A percentile compares a stretch with the other conserved stretches of the same genome.
Evolutionary conservation across 2,113 vertebrate species (phyloP).

Genomic region (Varanus salvator): DNA sequence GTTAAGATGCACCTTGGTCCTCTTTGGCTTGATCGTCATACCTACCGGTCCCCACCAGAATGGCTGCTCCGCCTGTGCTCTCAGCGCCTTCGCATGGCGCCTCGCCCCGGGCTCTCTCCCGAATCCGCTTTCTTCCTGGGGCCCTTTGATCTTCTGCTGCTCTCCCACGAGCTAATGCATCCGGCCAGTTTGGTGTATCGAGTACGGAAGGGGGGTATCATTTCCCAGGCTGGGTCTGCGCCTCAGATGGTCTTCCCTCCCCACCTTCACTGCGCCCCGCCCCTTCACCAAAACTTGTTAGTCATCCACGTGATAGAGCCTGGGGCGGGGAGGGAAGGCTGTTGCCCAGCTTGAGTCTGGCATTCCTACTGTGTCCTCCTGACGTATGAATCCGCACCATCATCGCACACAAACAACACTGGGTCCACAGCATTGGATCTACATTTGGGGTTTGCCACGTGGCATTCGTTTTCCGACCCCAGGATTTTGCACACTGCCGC

Average conservation of each 20-base stretch:
- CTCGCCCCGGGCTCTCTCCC: background rate
- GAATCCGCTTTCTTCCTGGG: background rate
- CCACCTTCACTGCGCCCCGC: too few relatives aligned
- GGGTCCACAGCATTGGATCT: background rate
- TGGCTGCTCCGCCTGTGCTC: background rate
- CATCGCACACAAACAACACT: background rate
- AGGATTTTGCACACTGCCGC: background rate
- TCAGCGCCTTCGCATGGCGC: background rate
- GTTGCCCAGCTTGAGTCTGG: background rate
- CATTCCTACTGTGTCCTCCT: background rate
- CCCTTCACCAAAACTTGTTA: background rate
- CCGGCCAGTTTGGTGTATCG: background rate
- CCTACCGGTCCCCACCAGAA: background rate
- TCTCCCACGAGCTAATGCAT: background rate
- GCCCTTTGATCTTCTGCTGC: background rate
- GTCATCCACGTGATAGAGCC: background rate
- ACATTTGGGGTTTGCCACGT: background rate
- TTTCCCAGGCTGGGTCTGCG: background rate
- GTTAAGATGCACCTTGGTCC: background rate
- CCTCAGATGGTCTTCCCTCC: background rate
- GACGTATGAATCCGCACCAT: background rate
- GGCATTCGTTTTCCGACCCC: background rate
- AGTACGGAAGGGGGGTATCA: background rate
- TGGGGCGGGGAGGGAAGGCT: background rate
- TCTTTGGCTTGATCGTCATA: background rate